Evolutionary conservation across 2,113 vertebrate species (phyloP), one percentile per base, ranked within the genome.

Genomic region (Hippocampus barbouri): DNA sequence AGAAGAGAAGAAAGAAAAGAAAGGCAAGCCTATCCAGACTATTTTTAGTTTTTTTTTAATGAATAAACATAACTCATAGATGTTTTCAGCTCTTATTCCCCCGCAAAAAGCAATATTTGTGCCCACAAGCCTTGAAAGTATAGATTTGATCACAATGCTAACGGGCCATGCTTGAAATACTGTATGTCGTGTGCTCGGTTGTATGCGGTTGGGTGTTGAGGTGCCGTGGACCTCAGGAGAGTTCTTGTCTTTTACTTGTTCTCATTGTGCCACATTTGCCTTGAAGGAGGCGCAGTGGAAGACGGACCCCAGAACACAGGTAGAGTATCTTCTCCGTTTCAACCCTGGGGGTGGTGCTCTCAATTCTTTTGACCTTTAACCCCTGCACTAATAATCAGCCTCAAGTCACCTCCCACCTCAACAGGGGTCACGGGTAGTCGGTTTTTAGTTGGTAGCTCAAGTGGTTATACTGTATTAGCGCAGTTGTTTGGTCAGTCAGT

Each of bases 1-100:
- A 73, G 97, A 99, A 87, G 96, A 99, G 83, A 98, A 98, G 90
- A 98, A 98, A 85, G 95, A 98, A 82, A 99, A 98, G 90, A 99
- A 98, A 97, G 96, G 97, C 97, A 91, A 88, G 78, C 72, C 34
- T 67, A 38, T 66, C 54, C 23, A 66, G 12, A 34, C 56, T 25
- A 21, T 1, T 16, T 66, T 25, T 16, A n/a, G 12, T 60, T 60
- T 38, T 38, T 38, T 38, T 61, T 64, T 23, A 25, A 65, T 43
- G 6, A 43, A 43, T 14, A 18, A 43, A 23, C 40, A 25, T 8
- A 10, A 43, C 12, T 11, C 18, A 8, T n/a, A 3, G 27, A 11
- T 65, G 23, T 47, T 14, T 23, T 47, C 1, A 2, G 27, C 5
- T 25, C 11, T 12, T 27, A 61, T 34, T 34, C 57, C 27, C 15